Conservation (phyloP, 2,113 vertebrate genomes). For the Etheostoma cragini region DNA sequence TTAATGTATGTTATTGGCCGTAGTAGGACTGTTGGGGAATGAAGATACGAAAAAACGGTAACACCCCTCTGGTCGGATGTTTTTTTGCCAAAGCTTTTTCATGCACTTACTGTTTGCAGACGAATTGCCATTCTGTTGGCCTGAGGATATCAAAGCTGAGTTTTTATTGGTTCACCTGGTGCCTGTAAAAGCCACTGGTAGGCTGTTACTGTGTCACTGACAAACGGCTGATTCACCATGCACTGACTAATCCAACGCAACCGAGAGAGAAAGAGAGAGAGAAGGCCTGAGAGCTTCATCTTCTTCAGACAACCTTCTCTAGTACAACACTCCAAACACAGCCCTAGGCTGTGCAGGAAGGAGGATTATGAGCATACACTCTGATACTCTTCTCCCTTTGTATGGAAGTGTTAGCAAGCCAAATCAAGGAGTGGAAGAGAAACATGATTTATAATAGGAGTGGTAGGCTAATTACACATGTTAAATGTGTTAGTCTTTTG, state of each 20-base stretch:
- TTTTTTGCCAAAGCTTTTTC: conserved; percentile 49
- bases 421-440: conserved; percentile 29
- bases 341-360: conserved; percentile 68
- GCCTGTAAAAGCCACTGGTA: conserved; percentile 73
- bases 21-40: conserved; percentile 40
- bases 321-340: conserved; percentile 74
- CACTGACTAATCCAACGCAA: conserved; percentile 70
- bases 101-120: conserved; percentile 63
- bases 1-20: conserved; percentile 71
- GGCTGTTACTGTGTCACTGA: conserved; percentile 73
- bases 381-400: conserved; percentile 40
- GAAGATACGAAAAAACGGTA: conserved; percentile 47
- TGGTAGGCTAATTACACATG: conserved; percentile 26
- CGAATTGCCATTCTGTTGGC: conserved; percentile 71
- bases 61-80: conserved; percentile 69
- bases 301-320: conserved; percentile 67
- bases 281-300: conserved; percentile 53
- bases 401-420: conserved; percentile 47
- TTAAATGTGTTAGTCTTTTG: conserved; percentile 26
- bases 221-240: conserved; percentile 73
- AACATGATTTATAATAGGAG: conserved; percentile 54
- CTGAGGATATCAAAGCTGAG: conserved; percentile 65
- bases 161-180: conserved; percentile 78
- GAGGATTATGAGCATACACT: conserved; percentile 64
- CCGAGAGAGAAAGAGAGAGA: conserved; percentile 24